A percentile compares a stretch with the other conserved stretches of the same genome.
These are phyloP conservation scores for Aldrovandia affinis DNA, from an alignment of 2,797 vertebrate genomes.

Conservation along the genomic window DNA sequence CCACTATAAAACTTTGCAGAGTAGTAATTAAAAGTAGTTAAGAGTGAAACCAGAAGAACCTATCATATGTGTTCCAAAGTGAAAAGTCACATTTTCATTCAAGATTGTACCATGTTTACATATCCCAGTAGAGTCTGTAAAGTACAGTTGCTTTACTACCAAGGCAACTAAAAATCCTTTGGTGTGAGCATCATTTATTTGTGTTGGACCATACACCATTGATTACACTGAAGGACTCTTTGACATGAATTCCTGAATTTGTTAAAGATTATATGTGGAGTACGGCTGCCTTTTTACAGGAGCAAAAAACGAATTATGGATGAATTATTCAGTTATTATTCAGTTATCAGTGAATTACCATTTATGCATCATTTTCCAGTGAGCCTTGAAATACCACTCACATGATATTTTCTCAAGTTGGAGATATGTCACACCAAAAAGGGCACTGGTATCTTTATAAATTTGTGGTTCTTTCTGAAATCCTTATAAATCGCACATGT, in stretches of 20 bases:
- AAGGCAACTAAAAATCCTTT: neutral
- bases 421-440: constrained; percentile 17
- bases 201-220: neutral
- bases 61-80: too few relatives aligned
- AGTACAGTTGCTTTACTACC: neutral
- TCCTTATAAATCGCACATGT: neutral
- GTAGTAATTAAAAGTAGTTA: too few relatives aligned
- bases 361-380: constrained; percentile 26
- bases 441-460: neutral
- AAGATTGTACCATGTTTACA: neutral
- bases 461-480: neutral
- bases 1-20: too few relatives aligned
- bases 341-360: neutral
- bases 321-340: constrained; percentile 34
- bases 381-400: constrained; percentile 33
- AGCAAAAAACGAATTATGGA: constrained; percentile 28
- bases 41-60: too few relatives aligned
- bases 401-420: constrained; percentile 38
- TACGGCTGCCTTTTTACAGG: neutral
- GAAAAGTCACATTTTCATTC: too few relatives aligned
- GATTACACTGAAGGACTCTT: neutral
- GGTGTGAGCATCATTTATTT: neutral
- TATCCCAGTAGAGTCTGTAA: neutral
- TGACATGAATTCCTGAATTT: neutral
- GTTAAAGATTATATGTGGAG: neutral